Conservation (phyloP, 1,140 invertebrate genomes). For the Eufriesea mexicana region DNA sequence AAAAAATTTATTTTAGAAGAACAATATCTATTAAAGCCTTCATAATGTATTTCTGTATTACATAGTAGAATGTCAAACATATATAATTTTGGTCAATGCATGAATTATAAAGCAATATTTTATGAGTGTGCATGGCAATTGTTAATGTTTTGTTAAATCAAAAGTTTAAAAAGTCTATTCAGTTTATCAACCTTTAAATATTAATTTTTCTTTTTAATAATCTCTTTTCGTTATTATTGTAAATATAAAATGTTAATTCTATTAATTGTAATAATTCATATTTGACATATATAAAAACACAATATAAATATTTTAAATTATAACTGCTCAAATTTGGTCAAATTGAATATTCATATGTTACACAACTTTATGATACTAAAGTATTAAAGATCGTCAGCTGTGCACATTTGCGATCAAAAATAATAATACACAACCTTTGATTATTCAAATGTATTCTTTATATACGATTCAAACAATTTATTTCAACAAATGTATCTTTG, state of each 20-base stretch:
- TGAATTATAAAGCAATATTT: slow-evolving; percentile 3
- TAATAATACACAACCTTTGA: slow-evolving; percentile 60
- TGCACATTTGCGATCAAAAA: slow-evolving; percentile 45
- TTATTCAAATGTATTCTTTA: slow-evolving; percentile 64
- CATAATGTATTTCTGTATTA: slow-evolving; percentile 29
- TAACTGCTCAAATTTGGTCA: slow-evolving; percentile 46
- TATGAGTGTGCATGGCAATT: slow-evolving; percentile 10
- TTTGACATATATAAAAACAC: background rate
- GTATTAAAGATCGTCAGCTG: slow-evolving; percentile 29
- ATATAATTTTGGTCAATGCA: slow-evolving; percentile 15
- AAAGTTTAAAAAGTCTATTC: slow-evolving; percentile 4
- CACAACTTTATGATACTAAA: slow-evolving; percentile 5
- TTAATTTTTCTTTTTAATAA: background rate
- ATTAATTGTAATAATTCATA: slow-evolving; percentile 11
- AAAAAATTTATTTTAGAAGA: slow-evolving; percentile 50
- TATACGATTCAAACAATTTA: slow-evolving; percentile 55
- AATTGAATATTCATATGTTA: slow-evolving; percentile 33
- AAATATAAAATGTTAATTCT: background rate
- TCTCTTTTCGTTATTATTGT: background rate
- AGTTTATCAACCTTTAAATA: background rate
- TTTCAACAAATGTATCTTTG: slow-evolving; percentile 29
- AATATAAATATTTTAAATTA: slow-evolving; percentile 36
- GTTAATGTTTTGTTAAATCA: slow-evolving; percentile 29
- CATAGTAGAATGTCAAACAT: background rate
- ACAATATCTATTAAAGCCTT: slow-evolving; percentile 40